Evolutionary conservation across 2,888 invertebrate species (phyloP).

Genomic region (Sabellastarte sp.): DNA sequence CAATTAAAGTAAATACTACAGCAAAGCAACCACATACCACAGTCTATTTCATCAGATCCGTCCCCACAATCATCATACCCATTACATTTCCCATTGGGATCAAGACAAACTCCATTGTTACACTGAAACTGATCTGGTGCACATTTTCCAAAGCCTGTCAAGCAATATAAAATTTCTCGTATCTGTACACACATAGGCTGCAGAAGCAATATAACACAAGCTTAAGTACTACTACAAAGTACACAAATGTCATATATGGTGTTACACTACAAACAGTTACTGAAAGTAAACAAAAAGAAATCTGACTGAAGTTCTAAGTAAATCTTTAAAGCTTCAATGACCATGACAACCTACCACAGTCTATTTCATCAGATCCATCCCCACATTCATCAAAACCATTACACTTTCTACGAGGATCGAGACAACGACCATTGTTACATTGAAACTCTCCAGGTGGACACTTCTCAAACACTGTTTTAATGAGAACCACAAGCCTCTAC

Average conservation of each 20-base stretch:
- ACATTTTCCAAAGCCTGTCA: constrained; percentile 20
- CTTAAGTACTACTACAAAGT: no score
- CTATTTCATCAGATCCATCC: constrained; percentile 85
- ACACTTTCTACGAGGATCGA: constrained; percentile 36
- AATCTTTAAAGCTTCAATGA: no score
- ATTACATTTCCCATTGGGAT: constrained; percentile 13
- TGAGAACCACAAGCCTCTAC: no score
- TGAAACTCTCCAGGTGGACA: constrained; percentile 9
- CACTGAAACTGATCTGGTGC: constrained; percentile 11
- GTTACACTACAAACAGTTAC: no score
- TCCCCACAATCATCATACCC: constrained; percentile 17
- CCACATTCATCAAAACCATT: constrained; percentile 57
- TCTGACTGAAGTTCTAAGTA: no score
- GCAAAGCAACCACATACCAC: no score
- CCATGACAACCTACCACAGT: constrained; percentile 71
- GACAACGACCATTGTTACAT: constrained; percentile 55
- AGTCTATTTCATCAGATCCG: constrained; percentile 14
- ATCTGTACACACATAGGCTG: no score
- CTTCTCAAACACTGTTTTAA: constrained; percentile 82
- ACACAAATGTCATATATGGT: no score
- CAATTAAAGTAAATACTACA: no score
- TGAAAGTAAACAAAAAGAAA: no score
- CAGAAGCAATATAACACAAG: no score
- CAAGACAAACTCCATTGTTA: constrained; percentile 13
- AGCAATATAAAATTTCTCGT: no score